A percentile compares a stretch with the other conserved stretches of the same genome.
Conservation (phyloP, 2,888 invertebrate species). For the Archips crataeganus region DNA sequence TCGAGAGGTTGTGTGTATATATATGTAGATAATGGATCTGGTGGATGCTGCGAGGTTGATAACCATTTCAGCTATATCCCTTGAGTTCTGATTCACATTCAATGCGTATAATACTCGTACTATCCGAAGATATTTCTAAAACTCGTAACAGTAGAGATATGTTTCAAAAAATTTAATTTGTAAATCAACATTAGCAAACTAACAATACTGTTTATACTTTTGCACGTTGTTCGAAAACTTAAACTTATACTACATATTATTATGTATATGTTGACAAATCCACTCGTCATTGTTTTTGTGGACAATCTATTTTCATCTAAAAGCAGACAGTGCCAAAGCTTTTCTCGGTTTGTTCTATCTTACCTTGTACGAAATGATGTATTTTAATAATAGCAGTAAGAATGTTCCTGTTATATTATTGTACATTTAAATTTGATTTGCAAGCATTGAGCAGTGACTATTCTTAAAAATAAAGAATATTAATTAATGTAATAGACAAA, state of each 20-base stretch:
- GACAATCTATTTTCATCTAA: slow-evolving; percentile 7
- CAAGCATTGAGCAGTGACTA: background rate
- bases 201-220: slow-evolving; percentile 20
- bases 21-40: background rate
- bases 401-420: slow-evolving; percentile 22
- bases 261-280: slow-evolving; percentile 7
- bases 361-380: slow-evolving; percentile 10
- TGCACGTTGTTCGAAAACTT: slow-evolving; percentile 19
- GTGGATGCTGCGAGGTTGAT: background rate
- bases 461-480: background rate
- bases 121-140: background rate
- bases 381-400: slow-evolving; percentile 30
- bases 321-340: slow-evolving; percentile 39
- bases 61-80: background rate
- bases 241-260: background rate
- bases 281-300: background rate
- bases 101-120: background rate
- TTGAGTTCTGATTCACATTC: background rate
- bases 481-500: background rate
- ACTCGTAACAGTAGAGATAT: background rate
- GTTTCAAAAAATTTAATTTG: background rate
- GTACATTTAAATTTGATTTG: slow-evolving; percentile 21
- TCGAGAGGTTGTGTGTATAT: slow-evolving; percentile 6
- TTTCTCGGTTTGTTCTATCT: slow-evolving; percentile 22
- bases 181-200: background rate